Evolutionary conservation across 2,113 vertebrate genomes (phyloP).

Genomic region (Stictonetta naevosa): DNA sequence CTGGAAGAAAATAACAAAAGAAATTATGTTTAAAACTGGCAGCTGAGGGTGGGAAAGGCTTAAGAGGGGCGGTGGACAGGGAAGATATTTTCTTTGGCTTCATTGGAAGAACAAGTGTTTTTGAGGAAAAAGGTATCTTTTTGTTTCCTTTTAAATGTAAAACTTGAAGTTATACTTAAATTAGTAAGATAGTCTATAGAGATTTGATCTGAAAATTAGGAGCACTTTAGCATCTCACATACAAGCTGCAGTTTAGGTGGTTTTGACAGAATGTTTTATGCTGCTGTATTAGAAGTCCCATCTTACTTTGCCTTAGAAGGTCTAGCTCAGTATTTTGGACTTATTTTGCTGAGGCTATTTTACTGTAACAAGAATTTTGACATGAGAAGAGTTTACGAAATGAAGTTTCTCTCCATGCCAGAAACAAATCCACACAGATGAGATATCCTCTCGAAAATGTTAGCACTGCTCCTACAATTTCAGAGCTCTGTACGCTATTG

Average conservation of each 20-base stretch:
- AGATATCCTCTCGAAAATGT: not conserved
- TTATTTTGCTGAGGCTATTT: not conserved
- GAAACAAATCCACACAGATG: constrained; percentile 61
- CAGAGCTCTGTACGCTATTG: constrained; percentile 89
- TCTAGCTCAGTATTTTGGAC: not conserved
- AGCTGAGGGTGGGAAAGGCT: not conserved
- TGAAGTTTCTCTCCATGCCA: constrained; percentile 19
- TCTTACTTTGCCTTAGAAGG: not conserved
- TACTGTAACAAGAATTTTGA: not conserved
- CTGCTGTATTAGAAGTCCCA: not conserved
- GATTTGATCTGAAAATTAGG: not conserved
- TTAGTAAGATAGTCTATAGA: not conserved
- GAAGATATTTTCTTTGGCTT: not conserved
- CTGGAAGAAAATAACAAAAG: not conserved
- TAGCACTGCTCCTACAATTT: constrained; percentile 76
- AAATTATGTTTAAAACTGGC: not conserved
- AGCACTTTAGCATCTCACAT: not conserved
- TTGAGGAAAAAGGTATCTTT: not conserved
- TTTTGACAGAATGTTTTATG: not conserved
- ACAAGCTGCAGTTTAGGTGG: not conserved
- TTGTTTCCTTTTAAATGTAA: not conserved
- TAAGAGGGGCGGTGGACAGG: not conserved
- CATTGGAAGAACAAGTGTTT: not conserved
- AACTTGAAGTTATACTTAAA: not conserved
- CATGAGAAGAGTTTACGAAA: not conserved